Evolutionary conservation across 2,888 invertebrate species (phyloP), one percentile per base, ranked within the genome.

Genomic region (Caenorhabditis becei): DNA sequence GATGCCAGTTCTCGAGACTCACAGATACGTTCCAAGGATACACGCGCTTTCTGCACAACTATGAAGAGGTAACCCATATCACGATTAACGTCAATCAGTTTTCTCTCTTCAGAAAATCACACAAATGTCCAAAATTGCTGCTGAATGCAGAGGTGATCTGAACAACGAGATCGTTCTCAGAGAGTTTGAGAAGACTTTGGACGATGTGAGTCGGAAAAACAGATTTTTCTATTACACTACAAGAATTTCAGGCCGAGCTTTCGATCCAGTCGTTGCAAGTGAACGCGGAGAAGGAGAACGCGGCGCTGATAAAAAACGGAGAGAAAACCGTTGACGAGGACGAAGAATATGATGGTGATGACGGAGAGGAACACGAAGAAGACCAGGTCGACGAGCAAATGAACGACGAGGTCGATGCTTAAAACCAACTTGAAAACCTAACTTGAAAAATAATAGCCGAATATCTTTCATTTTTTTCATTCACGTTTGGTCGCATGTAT

Each of bases 51-150:
- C 14, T 10, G 41, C 10, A 41, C 2, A 41, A 41, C 16, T 41
- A 41, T 14, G 41, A 7, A 14, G 41, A 41, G 3, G 41, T 32
- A 32, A 32, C 5, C 32, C 10, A 32, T 41, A 10, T 41, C 8
- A 41, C 41, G 16, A 10, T 16, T 41, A 10, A 2, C 16, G 18
- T 3, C 20, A 49, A 23, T 20, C 10, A 49, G 23, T 4, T 20
- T 49, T 7, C 3, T 20, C 49, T 49, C 4, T 49, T 49, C 20
- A 63, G 62, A 63, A 63, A 16, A 63, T 63, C 10, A 2, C 26
- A 4, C 26, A 63, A 32, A 63, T 63, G 62, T 47, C 49, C n/a
- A 20, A 63, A 18, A 49, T 63, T 14, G 20, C 20, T 1, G n/a
- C 23, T 5, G 49, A 49, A 49, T 44, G 62, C 20, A 41, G 61